Evolutionary conservation across 2,888 invertebrate genomes (phyloP).

Genomic region (Mimachlamys varia): DNA sequence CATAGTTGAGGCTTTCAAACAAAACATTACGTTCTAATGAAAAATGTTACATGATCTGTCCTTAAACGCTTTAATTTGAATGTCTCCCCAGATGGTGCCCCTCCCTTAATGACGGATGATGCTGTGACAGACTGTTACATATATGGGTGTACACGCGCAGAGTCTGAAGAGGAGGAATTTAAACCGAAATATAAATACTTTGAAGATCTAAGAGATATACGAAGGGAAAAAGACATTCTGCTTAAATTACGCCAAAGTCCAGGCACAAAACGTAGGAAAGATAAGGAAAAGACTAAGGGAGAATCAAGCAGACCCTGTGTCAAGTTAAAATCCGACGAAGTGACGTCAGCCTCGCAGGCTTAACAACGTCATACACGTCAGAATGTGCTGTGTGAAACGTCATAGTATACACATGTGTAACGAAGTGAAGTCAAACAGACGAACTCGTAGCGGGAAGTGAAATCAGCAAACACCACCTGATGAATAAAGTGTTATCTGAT

Average conservation of each 20-base stretch:
- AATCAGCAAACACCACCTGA: background rate
- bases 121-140: conserved; percentile 61
- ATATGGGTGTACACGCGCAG: conserved; percentile 64
- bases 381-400: background rate
- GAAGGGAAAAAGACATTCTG: conserved; percentile 69
- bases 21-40: no score
- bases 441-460: background rate
- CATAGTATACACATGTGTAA: background rate
- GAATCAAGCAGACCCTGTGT: conserved; percentile 43
- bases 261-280: conserved; percentile 65
- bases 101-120: conserved; percentile 59
- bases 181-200: conserved; percentile 75
- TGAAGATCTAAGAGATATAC: conserved; percentile 69
- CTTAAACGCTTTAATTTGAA: background rate
- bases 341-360: conserved; percentile 45
- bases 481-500: background rate
- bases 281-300: conserved; percentile 60
- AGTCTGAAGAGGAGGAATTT: conserved; percentile 66
- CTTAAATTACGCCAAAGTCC: conserved; percentile 73
- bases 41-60: no score
- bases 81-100: conserved; percentile 58
- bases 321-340: conserved; percentile 48
- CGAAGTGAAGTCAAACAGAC: background rate
- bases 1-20: no score
- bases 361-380: conserved; percentile 31